A percentile compares a stretch with the other conserved stretches of the same genome.
Conservation (phyloP, 2,888 invertebrate genomes). For the Mythimna lalbum region DNA sequence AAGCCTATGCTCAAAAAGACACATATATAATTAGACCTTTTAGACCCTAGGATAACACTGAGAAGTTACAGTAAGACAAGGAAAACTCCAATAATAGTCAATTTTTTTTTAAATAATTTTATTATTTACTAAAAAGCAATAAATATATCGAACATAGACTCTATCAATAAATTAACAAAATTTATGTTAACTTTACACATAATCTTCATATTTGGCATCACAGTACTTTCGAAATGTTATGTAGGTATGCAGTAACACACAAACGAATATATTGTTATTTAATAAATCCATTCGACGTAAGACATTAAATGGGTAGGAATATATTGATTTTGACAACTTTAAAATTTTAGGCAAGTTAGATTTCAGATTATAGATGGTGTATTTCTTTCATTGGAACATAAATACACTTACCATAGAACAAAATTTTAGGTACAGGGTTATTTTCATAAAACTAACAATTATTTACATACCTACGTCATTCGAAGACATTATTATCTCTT, state of each 20-base stretch:
- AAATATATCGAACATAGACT: constrained; percentile 89
- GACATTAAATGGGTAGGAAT: constrained; percentile 5
- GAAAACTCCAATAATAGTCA: constrained; percentile 6
- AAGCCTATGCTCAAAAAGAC: too few relatives aligned
- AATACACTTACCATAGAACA: neutral
- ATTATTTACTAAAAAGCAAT: constrained; percentile 89
- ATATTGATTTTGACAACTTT: neutral
- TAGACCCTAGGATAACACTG: too few relatives aligned
- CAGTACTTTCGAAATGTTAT: constrained; percentile 81
- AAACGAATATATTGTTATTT: constrained; percentile 30
- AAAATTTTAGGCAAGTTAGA: neutral
- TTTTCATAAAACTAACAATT: constrained; percentile 34
- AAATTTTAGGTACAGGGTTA: constrained; percentile 20
- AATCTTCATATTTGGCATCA: constrained; percentile 88
- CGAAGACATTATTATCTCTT: constrained; percentile 53
- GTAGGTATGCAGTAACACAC: constrained; percentile 67
- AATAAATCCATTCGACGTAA: constrained; percentile 21
- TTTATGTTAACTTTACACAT: constrained; percentile 80
- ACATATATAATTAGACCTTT: too few relatives aligned
- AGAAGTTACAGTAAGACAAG: too few relatives aligned
- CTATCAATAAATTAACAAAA: constrained; percentile 88
- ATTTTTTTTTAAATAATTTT: constrained; percentile 76
- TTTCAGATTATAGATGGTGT: neutral
- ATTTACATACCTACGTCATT: constrained; percentile 58
- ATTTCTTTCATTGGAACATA: constrained; percentile 24